phyloP scores from a whole-genome alignment of 2,888 invertebrate genomes.

The Mactromeris polynyma region DNA sequence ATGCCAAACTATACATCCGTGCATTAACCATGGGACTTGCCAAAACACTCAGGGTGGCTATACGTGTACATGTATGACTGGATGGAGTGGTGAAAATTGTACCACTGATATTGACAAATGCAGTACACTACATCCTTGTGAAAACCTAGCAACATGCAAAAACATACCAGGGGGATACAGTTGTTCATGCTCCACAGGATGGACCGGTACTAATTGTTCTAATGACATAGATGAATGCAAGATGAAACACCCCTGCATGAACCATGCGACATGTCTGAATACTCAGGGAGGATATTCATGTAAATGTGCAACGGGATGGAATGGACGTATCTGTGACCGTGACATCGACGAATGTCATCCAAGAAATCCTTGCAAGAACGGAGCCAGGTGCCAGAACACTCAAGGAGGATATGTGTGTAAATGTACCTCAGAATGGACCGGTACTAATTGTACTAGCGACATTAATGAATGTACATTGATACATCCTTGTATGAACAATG shows the following conservation, averaged over 20 bases:
- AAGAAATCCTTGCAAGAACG: not conserved
- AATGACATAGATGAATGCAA: no score
- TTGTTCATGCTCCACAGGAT: no score
- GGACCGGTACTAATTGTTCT: no score
- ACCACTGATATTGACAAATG: slow-evolving; percentile 2
- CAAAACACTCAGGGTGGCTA: not conserved
- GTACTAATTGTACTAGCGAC: not conserved
- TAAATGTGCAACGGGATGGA: not conserved
- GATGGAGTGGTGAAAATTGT: not conserved
- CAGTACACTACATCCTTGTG: not conserved
- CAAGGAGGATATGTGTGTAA: not conserved
- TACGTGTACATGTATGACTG: not conserved
- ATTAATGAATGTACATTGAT: slow-evolving; percentile 6
- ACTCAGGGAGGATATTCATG: not conserved
- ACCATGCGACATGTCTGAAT: not conserved
- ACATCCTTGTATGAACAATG: not conserved
- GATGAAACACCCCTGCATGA: no score
- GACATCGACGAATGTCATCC: slow-evolving; percentile 24
- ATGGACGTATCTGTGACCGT: not conserved
- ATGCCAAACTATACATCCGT: not conserved
- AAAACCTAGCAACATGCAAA: not conserved
- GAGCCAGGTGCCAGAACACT: not conserved
- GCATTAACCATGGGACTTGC: not conserved
- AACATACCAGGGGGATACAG: no score
- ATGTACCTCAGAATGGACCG: slow-evolving; percentile 13